Base-by-base conservation (phyloP, 2,113 vertebrate genomes). In the Empidonax alnorum region DNA sequence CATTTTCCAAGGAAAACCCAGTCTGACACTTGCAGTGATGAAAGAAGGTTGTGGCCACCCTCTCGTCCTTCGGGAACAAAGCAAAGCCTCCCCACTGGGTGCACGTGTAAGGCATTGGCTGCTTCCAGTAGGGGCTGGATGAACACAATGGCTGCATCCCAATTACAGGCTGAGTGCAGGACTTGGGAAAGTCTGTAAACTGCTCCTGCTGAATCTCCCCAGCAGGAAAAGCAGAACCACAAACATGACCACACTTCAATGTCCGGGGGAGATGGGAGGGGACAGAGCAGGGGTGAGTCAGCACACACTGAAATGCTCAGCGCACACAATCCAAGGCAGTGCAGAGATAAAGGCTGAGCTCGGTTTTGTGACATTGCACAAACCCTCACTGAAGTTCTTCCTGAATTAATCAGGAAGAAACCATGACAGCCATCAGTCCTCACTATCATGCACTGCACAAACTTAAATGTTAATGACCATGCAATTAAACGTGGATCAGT, bases 201-300 rank as follows among this genome's bases (percentile, higher is more conserved):
- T 37, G 49, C 55, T 68, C 44, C 44, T 55, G 16, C 69, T 78
- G 44, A 41, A 55, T 42, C 17, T 82, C 55, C 44, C 30, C 19
- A 65, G 39, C 44, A 76, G 62, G 73, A 89, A 72, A 58, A 41
- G 62, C 52, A 63, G 41, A 81, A 63, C 41, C 68, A 61, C 25
- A 25, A 69, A 25, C 14, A 8, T 14, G 39, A 63, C 22, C 53
- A 53, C 19, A 44, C 8, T 50, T 25, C 9, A 41, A 7, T 0
- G 1, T 15, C 2, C 1, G 2, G 12, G 23, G n/a, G 3, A 52
- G 39, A 31, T 7, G 21, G 47, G 24, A 74, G 27, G 25, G 1
- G 0, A 56, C 31, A 66, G 15, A 66, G 21, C 61, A 61, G 0
- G 0, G 10, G 14, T 69, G 55, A 78, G 12, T 37, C 69, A 74